Evolutionary conservation across 1,140 invertebrate species (phyloP), one percentile per base, ranked within the genome.

Genomic region (Palaemon carinicauda): DNA sequence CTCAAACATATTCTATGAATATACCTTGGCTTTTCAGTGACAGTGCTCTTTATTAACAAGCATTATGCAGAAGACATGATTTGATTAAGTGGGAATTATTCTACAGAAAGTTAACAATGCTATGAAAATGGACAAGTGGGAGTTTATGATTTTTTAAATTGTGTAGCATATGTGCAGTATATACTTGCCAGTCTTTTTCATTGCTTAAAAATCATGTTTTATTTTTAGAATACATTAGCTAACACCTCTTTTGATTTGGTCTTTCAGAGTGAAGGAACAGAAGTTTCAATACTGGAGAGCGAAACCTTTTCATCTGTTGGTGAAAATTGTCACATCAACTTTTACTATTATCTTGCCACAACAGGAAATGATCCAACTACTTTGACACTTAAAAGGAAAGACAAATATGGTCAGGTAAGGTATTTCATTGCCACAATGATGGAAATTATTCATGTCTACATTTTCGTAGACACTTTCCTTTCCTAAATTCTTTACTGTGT

Each of bases 361-460:
- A 51, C 14, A 12, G 77, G 41, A 14, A 29, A 27, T 15, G 27
- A 33, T 1, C 56, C 83, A 0, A 27, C 51, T 10, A 54, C 78
- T 9, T 31, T 86, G 4, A 56, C 9, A 2, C 83, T 86, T 29
- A 21, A 41, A 3, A 79, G 77, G 51, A 86, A 86, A n/a, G 5
- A 77, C 17, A 65, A 86, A n/a, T 31, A 86, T 21, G 83, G 80
- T 56, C 27, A 24, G 21, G 83, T 86, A 54, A 79, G 83, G 15
- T 1, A 3, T 14, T 24, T 14, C 14, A 15, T 24, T 60, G 60
- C 3, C 10, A 17, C 60, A 29, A 3, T 24, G 15, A 24, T 24
- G n/a, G 15, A 24, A 19, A 1, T 65, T 69, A 24, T 19, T 0
- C 29, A 0, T 69, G 1, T 69, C 21, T 27, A 15, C 3, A 24